A percentile compares a stretch with the other conserved stretches of the same genome.
Conservation (phyloP, 2,113 vertebrate species). For the Corythaixoides concolor region DNA sequence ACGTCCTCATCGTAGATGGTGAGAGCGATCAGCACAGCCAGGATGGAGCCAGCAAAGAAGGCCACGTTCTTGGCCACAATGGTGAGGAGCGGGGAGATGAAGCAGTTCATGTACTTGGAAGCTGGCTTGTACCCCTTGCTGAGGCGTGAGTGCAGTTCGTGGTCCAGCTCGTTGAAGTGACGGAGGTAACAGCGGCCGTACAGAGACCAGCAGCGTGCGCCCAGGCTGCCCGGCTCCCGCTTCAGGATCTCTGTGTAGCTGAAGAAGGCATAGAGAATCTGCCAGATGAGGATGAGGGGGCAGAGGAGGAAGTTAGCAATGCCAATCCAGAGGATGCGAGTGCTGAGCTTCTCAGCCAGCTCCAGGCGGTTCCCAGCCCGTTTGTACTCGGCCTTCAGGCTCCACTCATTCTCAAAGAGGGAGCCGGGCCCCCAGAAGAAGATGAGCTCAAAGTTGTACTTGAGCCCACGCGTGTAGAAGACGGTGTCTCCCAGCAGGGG, state of each 20-base stretch:
- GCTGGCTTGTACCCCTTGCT: slow-evolving; percentile 96
- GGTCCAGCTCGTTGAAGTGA: slow-evolving; percentile 97
- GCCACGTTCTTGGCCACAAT: slow-evolving; percentile 95
- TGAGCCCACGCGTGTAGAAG: slow-evolving; percentile 95
- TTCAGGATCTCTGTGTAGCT: slow-evolving; percentile 97
- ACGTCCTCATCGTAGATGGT: slow-evolving; percentile 98
- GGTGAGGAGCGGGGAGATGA: slow-evolving; percentile 92
- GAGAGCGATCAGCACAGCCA: slow-evolving; percentile 95
- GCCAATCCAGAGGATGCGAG: slow-evolving; percentile 96
- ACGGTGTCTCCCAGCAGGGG: slow-evolving; percentile 86
- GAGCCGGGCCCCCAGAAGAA: slow-evolving; percentile 97
- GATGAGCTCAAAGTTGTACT: slow-evolving; percentile 99
- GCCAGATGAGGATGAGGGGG: slow-evolving; percentile 97
- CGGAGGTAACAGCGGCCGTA: slow-evolving; percentile 96
- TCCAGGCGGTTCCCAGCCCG: slow-evolving; percentile 89
- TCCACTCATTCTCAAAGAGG: slow-evolving; percentile 97
- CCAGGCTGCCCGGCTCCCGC: slow-evolving; percentile 93
- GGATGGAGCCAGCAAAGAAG: slow-evolving; percentile 95
- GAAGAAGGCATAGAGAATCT: slow-evolving; percentile 98
- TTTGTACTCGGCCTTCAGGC: slow-evolving; percentile 93
- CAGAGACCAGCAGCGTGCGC: slow-evolving; percentile 96
- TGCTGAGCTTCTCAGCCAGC: slow-evolving; percentile 90
- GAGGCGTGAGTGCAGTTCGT: slow-evolving; percentile 94
- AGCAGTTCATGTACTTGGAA: slow-evolving; percentile 99
- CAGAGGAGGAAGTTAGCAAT: slow-evolving; percentile 95